A percentile compares a stretch with the other conserved stretches of the same genome.
Conservation (phyloP, 1,140 invertebrate genomes). For the Drosophila setifemur region DNA sequence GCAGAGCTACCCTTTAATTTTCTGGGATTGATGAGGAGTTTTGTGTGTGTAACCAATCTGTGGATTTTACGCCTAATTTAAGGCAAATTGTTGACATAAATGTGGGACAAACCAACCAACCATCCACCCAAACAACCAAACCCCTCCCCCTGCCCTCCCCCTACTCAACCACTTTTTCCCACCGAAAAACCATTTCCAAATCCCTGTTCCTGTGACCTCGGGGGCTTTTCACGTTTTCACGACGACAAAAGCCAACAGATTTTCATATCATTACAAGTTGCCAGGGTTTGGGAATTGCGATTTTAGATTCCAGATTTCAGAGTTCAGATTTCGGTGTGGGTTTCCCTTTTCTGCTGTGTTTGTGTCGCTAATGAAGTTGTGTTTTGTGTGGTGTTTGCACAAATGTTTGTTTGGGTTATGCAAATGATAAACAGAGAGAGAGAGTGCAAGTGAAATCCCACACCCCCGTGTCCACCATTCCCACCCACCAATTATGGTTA, state of each 20-base stretch:
- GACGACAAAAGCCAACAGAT: conserved; percentile 78
- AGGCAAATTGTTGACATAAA: conserved; percentile 77
- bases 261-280: conserved; percentile 72
- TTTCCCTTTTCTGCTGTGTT: neutral
- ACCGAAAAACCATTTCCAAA: neutral
- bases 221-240: too few species aligned
- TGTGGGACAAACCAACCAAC: neutral
- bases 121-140: neutral
- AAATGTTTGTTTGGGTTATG: conserved; percentile 12
- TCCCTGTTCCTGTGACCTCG: conserved; percentile 7
- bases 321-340: neutral
- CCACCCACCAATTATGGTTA: conserved; percentile 13
- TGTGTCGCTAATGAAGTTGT: conserved; percentile 61
- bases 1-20: conserved; percentile 72
- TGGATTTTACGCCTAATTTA: conserved; percentile 79
- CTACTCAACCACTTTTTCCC: conserved; percentile 6
- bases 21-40: conserved; percentile 33
- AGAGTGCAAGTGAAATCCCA: conserved; percentile 16
- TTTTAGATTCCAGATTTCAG: conserved; percentile 7
- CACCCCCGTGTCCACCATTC: too few species aligned
- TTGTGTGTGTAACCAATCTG: conserved; percentile 63
- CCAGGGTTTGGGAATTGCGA: conserved; percentile 58
- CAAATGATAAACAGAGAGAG: conserved; percentile 34
- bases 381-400: too few species aligned
- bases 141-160: neutral